Base-by-base conservation (phyloP, 2,888 invertebrate species). In the Hydraecia micacea region DNA sequence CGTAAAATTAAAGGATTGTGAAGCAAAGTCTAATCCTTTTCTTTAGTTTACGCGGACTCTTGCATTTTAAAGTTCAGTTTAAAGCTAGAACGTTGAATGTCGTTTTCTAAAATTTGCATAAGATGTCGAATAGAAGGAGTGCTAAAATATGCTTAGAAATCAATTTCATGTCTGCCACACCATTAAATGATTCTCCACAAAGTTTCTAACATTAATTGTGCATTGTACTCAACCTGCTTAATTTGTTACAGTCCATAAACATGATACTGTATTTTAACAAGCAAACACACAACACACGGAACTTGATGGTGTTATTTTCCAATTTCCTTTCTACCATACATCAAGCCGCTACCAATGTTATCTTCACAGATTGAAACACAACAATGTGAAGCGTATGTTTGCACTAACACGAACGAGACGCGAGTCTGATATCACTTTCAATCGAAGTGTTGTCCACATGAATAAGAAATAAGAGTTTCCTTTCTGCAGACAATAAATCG, bases 391-490 rank as follows among this genome's bases (percentile, higher is more conserved):
- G 65, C 75, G 71, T 81, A 68, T 81, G 85, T 88, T 90, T 83
- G 75, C 74, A 85, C 68, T 78, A 80, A 83, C 78, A 81, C 75
- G 68, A 71, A 69, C 69, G 77, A 67, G 81, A 85, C 80, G 77
- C 83, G 85, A 87, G 85, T 90, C 83, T 80, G 79, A 86, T 92
- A 90, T 93, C 92, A 89, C 92, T 92, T 92, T 92, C 92, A 90
- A 90, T 90, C 80, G 81, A 83, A 87, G 89, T 91, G 90, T 88
- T 90, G 87, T 90, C 88, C 86, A 91, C 91, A 92, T 93, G 92
- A 93, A 94, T 95, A 93, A 93, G 91, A 90, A 93, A 94, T 93
- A 91, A 91, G 90, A 94, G 93, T 94, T 95, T 94, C 93, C 93
- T 93, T 93, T 94, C 91, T 92, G 91, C 91, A 92, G 92, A 93